phyloP scores from a whole-genome alignment of 2,888 invertebrate genomes.

The Gisinianus flammeolus region DNA sequence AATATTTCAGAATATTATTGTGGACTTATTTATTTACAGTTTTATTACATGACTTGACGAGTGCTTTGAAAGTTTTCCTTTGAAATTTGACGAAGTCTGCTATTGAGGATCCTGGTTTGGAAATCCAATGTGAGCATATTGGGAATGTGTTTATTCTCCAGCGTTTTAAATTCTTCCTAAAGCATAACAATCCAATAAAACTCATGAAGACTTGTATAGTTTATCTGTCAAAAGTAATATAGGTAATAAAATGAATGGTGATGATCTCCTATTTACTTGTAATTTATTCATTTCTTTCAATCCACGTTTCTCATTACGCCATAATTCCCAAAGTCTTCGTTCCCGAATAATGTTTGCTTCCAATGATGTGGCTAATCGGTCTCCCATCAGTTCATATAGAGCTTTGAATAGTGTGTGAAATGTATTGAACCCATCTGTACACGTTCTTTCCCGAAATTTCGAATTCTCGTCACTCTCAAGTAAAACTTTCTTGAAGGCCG shows the following conservation, averaged over 20 bases:
- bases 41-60: slow-evolving; percentile 10
- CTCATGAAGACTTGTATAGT: no score
- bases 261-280: slow-evolving; percentile 3
- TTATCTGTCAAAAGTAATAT: no score
- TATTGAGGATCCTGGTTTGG: slow-evolving; percentile 29
- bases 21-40: neutral
- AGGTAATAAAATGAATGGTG: no score
- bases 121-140: slow-evolving; percentile 31
- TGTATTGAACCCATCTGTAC: neutral
- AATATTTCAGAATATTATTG: no score
- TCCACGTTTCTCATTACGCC: slow-evolving; percentile 21
- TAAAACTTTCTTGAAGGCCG: neutral
- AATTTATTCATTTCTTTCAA: neutral
- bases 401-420: neutral
- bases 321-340: slow-evolving; percentile 4
- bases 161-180: slow-evolving; percentile 13
- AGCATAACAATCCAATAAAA: no score
- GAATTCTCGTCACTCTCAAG: neutral
- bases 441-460: neutral
- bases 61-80: slow-evolving; percentile 26
- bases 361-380: neutral
- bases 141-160: slow-evolving; percentile 9
- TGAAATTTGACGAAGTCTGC: slow-evolving; percentile 24
- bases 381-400: slow-evolving; percentile 2
- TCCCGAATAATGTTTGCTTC: neutral